Percentiles rank a stretch among this genome's conserved stretches.
phyloP scores from a whole-genome alignment of 2,797 vertebrate species.

The Darevskia mixta region DNA sequence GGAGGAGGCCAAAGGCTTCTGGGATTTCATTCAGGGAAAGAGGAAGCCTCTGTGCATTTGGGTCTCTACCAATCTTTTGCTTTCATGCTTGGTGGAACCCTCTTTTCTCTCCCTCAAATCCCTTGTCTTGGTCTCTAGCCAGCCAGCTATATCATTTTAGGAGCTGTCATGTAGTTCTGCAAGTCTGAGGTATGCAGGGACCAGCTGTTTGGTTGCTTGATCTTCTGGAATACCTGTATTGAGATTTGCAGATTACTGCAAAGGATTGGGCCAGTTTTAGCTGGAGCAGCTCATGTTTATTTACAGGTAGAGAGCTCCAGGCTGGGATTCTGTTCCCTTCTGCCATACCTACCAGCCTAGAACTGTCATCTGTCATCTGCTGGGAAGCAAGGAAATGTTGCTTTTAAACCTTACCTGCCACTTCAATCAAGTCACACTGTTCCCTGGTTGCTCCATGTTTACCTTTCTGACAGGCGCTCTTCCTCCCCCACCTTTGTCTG shows the following conservation, averaged over 20 bases:
- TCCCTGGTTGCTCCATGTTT: fast-evolving
- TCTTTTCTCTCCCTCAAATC: background rate
- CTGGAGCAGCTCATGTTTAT: fast-evolving
- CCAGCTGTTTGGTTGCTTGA: fast-evolving
- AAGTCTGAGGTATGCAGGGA: background rate
- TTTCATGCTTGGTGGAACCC: background rate
- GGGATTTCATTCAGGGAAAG: background rate
- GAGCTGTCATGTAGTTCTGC: background rate
- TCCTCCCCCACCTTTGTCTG: too few relatives aligned
- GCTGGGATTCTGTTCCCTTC: background rate
- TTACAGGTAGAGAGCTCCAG: background rate
- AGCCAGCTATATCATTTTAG: background rate
- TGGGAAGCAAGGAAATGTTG: background rate
- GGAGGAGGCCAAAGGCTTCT: background rate
- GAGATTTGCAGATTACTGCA: background rate
- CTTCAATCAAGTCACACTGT: background rate
- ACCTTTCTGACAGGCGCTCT: background rate
- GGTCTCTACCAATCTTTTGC: too few relatives aligned
- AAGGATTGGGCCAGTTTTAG: background rate
- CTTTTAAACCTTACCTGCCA: fast-evolving
- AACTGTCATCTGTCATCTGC: fast-evolving
- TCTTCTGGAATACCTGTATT: fast-evolving
- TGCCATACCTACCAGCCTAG: background rate
- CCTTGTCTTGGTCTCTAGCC: background rate
- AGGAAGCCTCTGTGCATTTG: background rate